A percentile compares a stretch with the other conserved stretches of the same genome.
Conservation (phyloP, 2,113 vertebrate species). For the Psilopsiagon aymara region DNA sequence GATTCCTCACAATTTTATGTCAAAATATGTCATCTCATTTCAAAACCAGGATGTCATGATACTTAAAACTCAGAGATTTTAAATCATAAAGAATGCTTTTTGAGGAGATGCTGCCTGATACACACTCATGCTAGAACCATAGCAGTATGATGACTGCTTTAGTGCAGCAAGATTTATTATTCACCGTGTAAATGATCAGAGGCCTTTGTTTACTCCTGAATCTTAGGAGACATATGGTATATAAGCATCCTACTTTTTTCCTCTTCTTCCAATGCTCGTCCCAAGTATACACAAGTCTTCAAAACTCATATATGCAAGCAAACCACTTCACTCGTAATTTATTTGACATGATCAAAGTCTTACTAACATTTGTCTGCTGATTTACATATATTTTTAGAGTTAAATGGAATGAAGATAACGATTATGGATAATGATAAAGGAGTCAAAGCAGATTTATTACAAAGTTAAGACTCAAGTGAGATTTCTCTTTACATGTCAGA, state of each 20-base stretch:
- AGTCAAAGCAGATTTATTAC: background rate
- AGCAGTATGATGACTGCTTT: background rate
- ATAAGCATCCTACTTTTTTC: background rate
- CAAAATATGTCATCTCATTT: conserved; percentile 53
- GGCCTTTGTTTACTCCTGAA: background rate
- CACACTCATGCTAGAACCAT: background rate
- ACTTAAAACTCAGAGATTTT: conserved; percentile 31
- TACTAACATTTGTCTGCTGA: background rate
- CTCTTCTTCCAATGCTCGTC: background rate
- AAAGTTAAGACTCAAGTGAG: background rate
- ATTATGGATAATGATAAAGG: background rate
- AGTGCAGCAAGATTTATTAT: background rate
- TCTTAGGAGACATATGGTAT: background rate
- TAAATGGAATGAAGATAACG: background rate
- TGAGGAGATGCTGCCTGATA: background rate
- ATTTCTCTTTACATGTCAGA: background rate
- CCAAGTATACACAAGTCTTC: background rate
- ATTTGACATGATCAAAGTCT: background rate
- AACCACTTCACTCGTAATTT: background rate
- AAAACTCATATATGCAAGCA: background rate
- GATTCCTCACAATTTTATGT: conserved; percentile 32
- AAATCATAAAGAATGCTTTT: background rate
- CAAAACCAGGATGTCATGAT: background rate
- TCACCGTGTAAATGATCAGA: background rate
- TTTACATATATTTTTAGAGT: background rate